Conservation (phyloP, 2,797 vertebrate genomes). For the Scolopax rusticola region DNA sequence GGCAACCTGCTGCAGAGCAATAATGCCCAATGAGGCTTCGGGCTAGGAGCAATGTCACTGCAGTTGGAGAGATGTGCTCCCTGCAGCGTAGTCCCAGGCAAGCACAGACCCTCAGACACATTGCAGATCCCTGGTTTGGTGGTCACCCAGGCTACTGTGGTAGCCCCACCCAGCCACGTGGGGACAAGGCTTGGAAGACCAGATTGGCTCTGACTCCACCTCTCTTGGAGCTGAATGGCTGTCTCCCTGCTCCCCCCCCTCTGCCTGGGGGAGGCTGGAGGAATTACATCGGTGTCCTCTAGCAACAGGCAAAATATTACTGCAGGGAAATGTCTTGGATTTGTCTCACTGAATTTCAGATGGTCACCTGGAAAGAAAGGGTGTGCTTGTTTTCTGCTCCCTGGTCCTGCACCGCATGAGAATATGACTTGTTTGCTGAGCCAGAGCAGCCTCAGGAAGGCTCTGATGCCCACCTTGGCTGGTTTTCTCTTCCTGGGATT, state of each 20-base stretch:
- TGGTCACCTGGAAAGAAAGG: not conserved
- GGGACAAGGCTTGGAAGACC: not conserved
- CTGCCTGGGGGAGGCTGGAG: not conserved
- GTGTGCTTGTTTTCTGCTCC: not conserved
- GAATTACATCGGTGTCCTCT: not conserved
- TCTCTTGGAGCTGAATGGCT: not conserved
- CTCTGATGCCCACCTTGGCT: not conserved
- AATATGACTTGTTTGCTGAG: not conserved
- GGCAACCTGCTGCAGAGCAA: not conserved
- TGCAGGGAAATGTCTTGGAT: not conserved
- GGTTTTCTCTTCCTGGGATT: not conserved
- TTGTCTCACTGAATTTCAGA: not conserved
- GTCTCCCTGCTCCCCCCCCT: rapidly evolving
- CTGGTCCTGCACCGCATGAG: not conserved
- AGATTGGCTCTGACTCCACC: not conserved
- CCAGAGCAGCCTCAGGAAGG: not conserved
- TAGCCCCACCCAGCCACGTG: not conserved
- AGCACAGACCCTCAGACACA: not conserved
- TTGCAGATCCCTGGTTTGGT: not conserved
- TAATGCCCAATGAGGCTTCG: rapidly evolving
- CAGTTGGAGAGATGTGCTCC: not conserved
- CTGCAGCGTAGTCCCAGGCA: not conserved
- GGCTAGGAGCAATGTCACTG: not conserved
- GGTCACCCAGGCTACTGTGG: not conserved
- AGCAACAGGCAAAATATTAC: not conserved